Evolutionary conservation across 2,113 vertebrate species (phyloP).

Genomic region (Noctilio leporinus): DNA sequence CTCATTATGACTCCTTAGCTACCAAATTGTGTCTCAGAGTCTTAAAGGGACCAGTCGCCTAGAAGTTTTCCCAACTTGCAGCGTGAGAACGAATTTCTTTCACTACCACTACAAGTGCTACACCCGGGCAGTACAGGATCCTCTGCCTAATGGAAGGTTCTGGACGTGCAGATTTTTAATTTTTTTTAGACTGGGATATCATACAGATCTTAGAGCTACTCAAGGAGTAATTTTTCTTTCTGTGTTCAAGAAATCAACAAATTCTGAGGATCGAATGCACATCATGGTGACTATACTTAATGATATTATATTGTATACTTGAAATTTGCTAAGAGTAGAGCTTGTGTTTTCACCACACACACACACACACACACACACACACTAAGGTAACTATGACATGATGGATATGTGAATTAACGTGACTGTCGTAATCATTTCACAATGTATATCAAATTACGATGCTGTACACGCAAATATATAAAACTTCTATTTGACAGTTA

Average conservation of each 20-base stretch:
- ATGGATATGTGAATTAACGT: neutral
- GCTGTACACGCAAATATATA: neutral
- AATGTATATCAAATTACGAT: neutral
- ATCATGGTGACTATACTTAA: neutral
- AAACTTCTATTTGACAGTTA: neutral
- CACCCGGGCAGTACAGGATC: neutral
- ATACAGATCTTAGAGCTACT: neutral
- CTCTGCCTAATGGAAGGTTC: neutral
- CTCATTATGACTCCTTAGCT: slow-evolving; percentile 42
- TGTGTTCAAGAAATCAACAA: neutral
- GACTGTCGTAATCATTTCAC: neutral
- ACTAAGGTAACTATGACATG: neutral
- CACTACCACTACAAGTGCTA: neutral
- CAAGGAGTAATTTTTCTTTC: slow-evolving; percentile 24
- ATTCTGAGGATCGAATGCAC: neutral
- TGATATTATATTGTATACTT: neutral
- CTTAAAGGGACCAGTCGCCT: slow-evolving; percentile 43
- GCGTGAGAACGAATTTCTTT: neutral
- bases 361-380: neutral
- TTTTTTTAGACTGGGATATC: neutral
- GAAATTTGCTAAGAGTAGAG: neutral
- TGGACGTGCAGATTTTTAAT: neutral
- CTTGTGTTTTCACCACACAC: neutral
- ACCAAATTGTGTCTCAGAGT: neutral
- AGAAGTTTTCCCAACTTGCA: neutral